phyloP scores from a whole-genome alignment of 1,140 invertebrate genomes.

The Elymnias hypermnestra region DNA sequence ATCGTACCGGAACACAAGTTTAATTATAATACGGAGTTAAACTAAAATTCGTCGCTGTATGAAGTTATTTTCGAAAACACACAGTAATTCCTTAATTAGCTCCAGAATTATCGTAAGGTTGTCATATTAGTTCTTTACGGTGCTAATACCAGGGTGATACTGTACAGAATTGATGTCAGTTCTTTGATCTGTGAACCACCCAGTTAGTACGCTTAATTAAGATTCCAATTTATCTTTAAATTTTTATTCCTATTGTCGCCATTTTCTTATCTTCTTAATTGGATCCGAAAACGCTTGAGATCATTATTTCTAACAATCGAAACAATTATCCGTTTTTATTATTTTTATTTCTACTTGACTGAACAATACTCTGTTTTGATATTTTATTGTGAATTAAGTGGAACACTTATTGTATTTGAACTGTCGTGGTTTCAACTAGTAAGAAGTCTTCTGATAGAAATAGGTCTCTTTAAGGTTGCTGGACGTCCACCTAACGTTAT shows the following conservation, averaged over 20 bases:
- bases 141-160: slow-evolving; percentile 17
- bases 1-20: too few species aligned
- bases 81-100: slow-evolving; percentile 24
- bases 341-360: background rate
- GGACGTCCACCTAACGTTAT: too few species aligned
- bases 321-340: slow-evolving; percentile 3
- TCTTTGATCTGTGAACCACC: slow-evolving; percentile 11
- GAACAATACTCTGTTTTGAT: too few species aligned
- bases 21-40: too few species aligned
- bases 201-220: slow-evolving; percentile 22
- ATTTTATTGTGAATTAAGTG: too few species aligned
- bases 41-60: too few species aligned
- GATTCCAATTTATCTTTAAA: slow-evolving; percentile 12
- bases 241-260: slow-evolving; percentile 12
- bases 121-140: slow-evolving; percentile 32
- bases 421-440: too few species aligned
- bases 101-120: slow-evolving; percentile 8
- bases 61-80: slow-evolving; percentile 15
- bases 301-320: slow-evolving; percentile 23
- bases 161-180: slow-evolving; percentile 6
- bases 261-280: slow-evolving; percentile 18
- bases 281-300: slow-evolving; percentile 19
- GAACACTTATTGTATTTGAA: too few species aligned
- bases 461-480: too few species aligned
- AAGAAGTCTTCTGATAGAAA: too few species aligned